phyloP scores from a whole-genome alignment of 1,140 invertebrate genomes.

The Euura lappo region DNA sequence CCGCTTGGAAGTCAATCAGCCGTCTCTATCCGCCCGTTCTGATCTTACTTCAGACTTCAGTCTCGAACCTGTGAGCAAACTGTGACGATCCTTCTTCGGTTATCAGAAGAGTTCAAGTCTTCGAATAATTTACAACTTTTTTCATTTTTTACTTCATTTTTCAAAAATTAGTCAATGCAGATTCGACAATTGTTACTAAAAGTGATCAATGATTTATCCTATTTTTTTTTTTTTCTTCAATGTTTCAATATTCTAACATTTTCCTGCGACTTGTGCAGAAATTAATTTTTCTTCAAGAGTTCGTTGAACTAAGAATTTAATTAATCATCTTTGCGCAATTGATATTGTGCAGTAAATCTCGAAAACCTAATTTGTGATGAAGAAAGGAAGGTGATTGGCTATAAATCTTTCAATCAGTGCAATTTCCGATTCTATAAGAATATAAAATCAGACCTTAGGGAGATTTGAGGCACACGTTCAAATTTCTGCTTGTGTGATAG shows the following conservation, averaged over 20 bases:
- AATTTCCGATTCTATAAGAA: too few species aligned
- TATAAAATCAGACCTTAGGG: too few species aligned
- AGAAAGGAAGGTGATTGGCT: too few species aligned
- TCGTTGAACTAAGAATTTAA: not conserved
- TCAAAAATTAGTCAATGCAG: too few species aligned
- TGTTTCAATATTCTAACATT: not conserved
- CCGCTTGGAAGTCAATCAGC: not conserved
- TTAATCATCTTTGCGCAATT: not conserved
- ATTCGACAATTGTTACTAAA: too few species aligned
- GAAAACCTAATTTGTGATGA: not conserved
- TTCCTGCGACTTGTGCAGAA: not conserved
- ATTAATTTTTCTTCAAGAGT: not conserved
- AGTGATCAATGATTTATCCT: too few species aligned
- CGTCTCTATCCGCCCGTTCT: not conserved
- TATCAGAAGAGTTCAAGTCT: too few species aligned
- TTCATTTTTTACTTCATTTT: too few species aligned
- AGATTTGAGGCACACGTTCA: too few species aligned
- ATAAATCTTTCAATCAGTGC: too few species aligned
- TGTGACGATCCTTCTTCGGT: not conserved
- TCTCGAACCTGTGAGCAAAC: not conserved
- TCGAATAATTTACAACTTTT: too few species aligned
- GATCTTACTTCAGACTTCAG: not conserved
- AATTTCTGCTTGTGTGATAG: too few species aligned
- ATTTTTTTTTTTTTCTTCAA: not conserved
- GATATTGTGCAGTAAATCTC: not conserved